Percentiles rank a stretch among this genome's conserved stretches.
Evolutionary conservation across 2,113 vertebrate species (phyloP).

Genomic region (Emydocephalus ijimae): DNA sequence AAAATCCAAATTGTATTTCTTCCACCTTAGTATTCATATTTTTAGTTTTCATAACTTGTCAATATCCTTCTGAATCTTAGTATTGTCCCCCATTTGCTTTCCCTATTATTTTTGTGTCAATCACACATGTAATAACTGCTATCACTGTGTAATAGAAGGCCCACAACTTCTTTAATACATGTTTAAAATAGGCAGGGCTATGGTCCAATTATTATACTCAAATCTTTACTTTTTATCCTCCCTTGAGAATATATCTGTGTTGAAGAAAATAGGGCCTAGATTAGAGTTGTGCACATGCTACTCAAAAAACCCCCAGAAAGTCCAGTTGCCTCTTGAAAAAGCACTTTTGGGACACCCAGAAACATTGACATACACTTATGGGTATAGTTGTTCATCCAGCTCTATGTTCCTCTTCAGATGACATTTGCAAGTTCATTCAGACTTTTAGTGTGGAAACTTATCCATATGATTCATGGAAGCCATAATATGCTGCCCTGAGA

Average conservation of each 20-base stretch:
- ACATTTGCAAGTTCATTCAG: neutral
- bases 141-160: neutral
- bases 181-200: neutral
- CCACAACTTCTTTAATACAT: neutral
- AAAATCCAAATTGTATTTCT: neutral
- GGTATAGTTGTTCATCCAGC: neutral
- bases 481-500: neutral
- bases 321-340: no score
- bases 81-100: neutral
- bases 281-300: neutral
- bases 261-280: neutral
- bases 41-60: neutral
- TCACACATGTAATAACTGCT: neutral
- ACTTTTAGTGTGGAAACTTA: neutral
- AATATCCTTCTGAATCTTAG: neutral
- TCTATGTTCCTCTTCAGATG: neutral
- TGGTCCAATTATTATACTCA: neutral
- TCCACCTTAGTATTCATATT: neutral
- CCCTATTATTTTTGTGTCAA: neutral
- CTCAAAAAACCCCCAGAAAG: neutral
- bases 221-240: neutral
- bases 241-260: neutral
- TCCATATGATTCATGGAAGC: neutral
- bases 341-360: neutral
- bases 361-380: neutral